These are phyloP conservation scores for Psococerastis gibbosa DNA, from an alignment of 2,888 invertebrate species.

Conservation along the genomic window DNA sequence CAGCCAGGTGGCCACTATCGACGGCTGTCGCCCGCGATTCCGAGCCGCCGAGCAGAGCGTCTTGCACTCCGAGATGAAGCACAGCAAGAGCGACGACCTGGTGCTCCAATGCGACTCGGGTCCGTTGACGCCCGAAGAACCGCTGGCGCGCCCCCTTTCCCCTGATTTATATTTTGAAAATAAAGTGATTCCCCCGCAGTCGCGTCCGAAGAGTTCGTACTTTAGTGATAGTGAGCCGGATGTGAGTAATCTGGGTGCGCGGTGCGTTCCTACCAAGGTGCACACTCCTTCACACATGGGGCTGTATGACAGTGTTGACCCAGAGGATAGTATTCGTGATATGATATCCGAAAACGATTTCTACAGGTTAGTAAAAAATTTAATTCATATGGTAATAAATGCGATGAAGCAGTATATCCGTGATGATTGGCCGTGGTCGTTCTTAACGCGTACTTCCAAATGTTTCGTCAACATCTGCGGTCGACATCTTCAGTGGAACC, in stretches of 20 bases:
- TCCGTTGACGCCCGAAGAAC: slow-evolving; percentile 26
- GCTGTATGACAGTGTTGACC: slow-evolving; percentile 34
- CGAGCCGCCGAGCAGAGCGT: neutral
- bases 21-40: neutral
- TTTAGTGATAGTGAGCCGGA: slow-evolving; percentile 14
- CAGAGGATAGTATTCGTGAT: slow-evolving; percentile 41
- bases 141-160: slow-evolving; percentile 21
- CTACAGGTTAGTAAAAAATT: slow-evolving; percentile 32
- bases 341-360: slow-evolving; percentile 42
- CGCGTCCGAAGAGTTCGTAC: slow-evolving; percentile 6
- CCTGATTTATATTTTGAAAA: slow-evolving; percentile 17
- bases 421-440: too few relatives aligned
- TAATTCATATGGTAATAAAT: neutral
- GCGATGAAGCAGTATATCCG: too few relatives aligned
- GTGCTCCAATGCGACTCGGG: slow-evolving; percentile 29
- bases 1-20: neutral
- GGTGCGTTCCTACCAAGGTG: slow-evolving; percentile 16
- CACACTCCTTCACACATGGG: slow-evolving; percentile 24
- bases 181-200: slow-evolving; percentile 19
- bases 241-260: slow-evolving; percentile 3
- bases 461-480: too few relatives aligned
- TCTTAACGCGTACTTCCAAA: too few relatives aligned
- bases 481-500: too few relatives aligned
- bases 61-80: slow-evolving; percentile 28
- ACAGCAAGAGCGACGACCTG: slow-evolving; percentile 32